Evolutionary conservation across 2,797 vertebrate species (phyloP), one percentile per base, ranked within the genome.

Genomic region (Loris lydekkerianus): DNA sequence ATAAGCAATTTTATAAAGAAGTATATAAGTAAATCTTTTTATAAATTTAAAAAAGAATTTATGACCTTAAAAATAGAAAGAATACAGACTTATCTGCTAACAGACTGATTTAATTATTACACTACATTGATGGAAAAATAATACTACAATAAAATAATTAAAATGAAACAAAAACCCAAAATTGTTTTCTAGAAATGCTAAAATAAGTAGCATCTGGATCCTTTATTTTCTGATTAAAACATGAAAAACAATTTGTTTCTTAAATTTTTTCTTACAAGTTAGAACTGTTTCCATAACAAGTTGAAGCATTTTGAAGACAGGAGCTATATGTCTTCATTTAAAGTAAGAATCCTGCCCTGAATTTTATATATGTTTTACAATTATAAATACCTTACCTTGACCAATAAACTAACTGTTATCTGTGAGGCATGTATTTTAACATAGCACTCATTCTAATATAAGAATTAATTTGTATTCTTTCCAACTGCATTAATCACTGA

Each of bases 71-170:
- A 78, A 92, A 23, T 69, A 81, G 27, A 63, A 60, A 31, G 15
- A 65, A 34, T 34, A 78, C 67, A 29, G 63, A 87, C 7, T 37
- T 84, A 61, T 49, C 25, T 93, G 40, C 18, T 63, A 58, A 63
- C 14, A 23, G n/a, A 89, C 31, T 76, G 37, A 81, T 67, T 77
- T 73, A 69, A 76, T 65, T 70, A 34, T 69, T 78, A 61, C 14
- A 7, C 25, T 84, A 83, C 86, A 5, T 20, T 86, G n/a, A 84
- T 84, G 23, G 82, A n/a, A 65, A 90, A 90, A 70, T 78, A 87
- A 61, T 86, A 29, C n/a, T 69, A 40, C 7, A 17, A 49, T 49
- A 21, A 83, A 92, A 84, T 58, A 69, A 53, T 15, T 65, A 89
- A 75, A 85, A 34, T 63, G n/a, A 73, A 90, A 73, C 11, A 31